Evolutionary conservation across 1,140 invertebrate genomes (phyloP).

Genomic region (Pseudachorutes palmiensis): DNA sequence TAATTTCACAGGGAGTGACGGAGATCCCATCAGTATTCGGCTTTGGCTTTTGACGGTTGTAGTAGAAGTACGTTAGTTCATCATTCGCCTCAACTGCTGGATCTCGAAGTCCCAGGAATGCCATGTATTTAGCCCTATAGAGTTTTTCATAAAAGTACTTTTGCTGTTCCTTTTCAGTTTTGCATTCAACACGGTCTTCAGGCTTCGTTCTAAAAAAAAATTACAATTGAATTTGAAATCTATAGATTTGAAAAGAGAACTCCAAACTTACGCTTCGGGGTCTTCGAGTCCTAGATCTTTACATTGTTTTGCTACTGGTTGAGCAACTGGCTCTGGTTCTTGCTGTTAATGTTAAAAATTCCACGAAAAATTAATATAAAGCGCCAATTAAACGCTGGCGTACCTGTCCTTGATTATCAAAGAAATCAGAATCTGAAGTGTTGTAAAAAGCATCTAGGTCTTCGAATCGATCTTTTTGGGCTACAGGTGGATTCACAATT

Average conservation of each 20-base stretch:
- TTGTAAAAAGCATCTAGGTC: not conserved
- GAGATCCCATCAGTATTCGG: not conserved
- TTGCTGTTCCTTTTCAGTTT: not conserved
- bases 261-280: no score
- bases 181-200: not conserved
- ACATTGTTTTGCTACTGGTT: no score
- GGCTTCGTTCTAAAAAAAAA: no score
- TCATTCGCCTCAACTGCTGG: not conserved
- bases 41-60: not conserved
- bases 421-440: not conserved
- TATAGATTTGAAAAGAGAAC: no score
- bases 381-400: no score
- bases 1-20: not conserved
- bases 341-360: no score
- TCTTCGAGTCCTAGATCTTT: no score
- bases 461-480: not conserved
- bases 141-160: not conserved
- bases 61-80: not conserved
- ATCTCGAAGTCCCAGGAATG: not conserved
- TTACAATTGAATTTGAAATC: no score
- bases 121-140: not conserved
- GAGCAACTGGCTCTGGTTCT: no score
- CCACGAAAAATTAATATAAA: no score
- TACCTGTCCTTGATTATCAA: no score
- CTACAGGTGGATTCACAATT: not conserved